These are phyloP conservation scores for Urosaurus nigricauda DNA, from an alignment of 2,797 vertebrate genomes.

Conservation along the genomic window DNA sequence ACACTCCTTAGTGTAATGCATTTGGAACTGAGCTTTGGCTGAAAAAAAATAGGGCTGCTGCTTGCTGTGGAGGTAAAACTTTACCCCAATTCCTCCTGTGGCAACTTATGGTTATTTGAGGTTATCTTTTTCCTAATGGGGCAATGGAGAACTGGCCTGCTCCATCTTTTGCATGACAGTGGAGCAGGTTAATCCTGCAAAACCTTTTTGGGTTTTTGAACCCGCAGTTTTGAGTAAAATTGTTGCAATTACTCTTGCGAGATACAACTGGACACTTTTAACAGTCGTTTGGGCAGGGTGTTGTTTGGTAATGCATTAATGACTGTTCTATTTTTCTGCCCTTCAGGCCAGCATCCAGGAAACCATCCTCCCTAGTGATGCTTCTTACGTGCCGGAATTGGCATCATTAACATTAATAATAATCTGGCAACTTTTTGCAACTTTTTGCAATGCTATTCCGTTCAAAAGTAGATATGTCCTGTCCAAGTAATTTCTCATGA, in stretches of 20 bases:
- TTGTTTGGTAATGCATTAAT: background rate
- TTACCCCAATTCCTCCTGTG: too few relatives aligned
- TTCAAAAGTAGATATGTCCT: background rate
- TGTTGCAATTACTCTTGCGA: background rate
- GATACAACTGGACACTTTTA: background rate
- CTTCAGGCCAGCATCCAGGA: background rate
- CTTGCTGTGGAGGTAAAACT: too few relatives aligned
- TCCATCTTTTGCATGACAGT: too few relatives aligned
- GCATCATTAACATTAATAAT: too few relatives aligned
- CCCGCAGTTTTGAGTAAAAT: background rate
- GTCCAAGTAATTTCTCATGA: background rate
- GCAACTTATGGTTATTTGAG: too few relatives aligned
- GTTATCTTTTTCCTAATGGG: background rate
- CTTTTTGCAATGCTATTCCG: background rate
- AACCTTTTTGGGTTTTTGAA: background rate
- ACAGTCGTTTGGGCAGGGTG: background rate
- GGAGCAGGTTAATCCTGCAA: background rate
- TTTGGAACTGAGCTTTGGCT: too few relatives aligned
- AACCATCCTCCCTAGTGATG: background rate
- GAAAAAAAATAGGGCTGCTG: too few relatives aligned
- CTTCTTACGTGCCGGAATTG: background rate
- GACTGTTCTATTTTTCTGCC: background rate
- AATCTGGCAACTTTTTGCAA: background rate
- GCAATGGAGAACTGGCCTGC: too few relatives aligned
- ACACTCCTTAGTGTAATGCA: too few relatives aligned